Base-by-base conservation (phyloP, 2,888 invertebrate species). In the Mesochorus sp. region DNA sequence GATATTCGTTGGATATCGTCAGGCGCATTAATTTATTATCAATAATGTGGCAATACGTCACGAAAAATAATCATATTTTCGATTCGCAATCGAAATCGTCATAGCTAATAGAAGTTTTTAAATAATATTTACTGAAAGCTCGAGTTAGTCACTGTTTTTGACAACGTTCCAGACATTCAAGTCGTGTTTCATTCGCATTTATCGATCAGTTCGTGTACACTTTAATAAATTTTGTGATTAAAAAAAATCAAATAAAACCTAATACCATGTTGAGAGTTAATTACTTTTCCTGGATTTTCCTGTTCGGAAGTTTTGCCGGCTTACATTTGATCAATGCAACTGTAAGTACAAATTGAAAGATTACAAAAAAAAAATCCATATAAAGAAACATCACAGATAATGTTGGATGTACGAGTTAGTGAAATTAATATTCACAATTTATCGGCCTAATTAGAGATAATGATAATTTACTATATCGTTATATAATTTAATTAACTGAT, bases 321-420 rank as follows among this genome's bases (percentile, higher is more conserved):
- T 64, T 57, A 14, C 5, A 70, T 26, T 53, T 64, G 12, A 37
- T 17, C 14, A 4, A 51, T 44, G 12, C 73, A 4, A 39, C 67
- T 14, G 73, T 77, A 21, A 78, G 73, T 74, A 28, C 0, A n/a
- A n/a, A n/a, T n/a, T n/a, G n/a, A n/a, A n/a, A 8, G 28, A 6
- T 14, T 42, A 42, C 17, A 3, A 1, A 12, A 12, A 4, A n/a
- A 39, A 39, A n/a, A n/a, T 10, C n/a, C n/a, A n/a, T 3, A n/a
- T 12, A 10, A 39, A 39, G 4, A 39, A 2, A 39, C 12, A 4
- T n/a, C 14, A 12, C 42, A n/a, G n/a, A n/a, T n/a, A n/a, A n/a
- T n/a, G n/a, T n/a, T n/a, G n/a, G n/a, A n/a, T n/a, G n/a, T n/a
- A n/a, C n/a, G n/a, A n/a, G n/a, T n/a, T n/a, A n/a, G n/a, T n/a